Evolutionary conservation across 1,140 invertebrate genomes (phyloP).

Genomic region (Bemisia tabaci): DNA sequence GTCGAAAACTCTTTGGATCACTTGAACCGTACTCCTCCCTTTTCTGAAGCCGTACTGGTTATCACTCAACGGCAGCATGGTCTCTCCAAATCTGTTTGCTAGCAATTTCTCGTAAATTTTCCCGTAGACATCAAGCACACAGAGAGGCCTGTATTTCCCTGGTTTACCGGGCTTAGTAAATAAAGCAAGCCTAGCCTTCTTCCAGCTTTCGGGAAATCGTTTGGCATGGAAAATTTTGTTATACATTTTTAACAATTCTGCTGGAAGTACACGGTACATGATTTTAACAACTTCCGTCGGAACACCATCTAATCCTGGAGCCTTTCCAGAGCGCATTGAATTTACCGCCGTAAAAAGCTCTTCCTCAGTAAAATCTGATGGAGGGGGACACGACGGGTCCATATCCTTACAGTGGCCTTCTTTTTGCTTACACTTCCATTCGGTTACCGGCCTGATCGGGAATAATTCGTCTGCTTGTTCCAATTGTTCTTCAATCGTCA

Average conservation of each 20-base stretch:
- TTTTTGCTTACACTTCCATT: not conserved
- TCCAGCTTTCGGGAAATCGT: not conserved
- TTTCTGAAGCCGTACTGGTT: no score
- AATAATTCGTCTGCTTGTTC: not conserved
- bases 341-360: not conserved
- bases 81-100: no score
- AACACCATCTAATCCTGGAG: constrained; percentile 4
- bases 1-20: no score
- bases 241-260: not conserved
- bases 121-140: no score
- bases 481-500: not conserved
- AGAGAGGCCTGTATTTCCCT: no score
- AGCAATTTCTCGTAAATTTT: no score
- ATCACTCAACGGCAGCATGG: no score
- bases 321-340: not conserved
- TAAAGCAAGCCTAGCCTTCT: no score
- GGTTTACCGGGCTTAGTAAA: no score
- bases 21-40: no score
- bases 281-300: constrained; percentile 3
- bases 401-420: no score
- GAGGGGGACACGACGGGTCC: no score
- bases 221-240: not conserved
- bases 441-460: not conserved
- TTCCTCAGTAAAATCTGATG: not conserved
- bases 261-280: not conserved